Percentiles rank a stretch among this genome's conserved stretches.
Evolutionary conservation across 2,888 invertebrate genomes (phyloP).

Genomic region (Drosophila mercatorum): DNA sequence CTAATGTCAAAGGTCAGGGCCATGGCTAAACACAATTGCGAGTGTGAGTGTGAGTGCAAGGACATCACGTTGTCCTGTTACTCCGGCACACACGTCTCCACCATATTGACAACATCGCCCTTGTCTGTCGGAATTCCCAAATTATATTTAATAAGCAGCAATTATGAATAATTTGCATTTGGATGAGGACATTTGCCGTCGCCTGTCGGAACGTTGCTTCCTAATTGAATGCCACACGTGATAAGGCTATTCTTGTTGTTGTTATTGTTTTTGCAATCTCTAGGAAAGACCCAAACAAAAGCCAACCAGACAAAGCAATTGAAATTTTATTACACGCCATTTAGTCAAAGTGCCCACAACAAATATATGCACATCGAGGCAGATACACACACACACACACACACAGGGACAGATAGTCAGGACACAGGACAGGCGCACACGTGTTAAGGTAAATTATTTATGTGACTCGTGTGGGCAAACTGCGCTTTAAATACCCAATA

Average conservation of each 20-base stretch:
- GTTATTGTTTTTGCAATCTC: not conserved
- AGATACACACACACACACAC: conserved; percentile 2
- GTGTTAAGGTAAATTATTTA: conserved; percentile 55
- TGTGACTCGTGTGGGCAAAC: conserved; percentile 45
- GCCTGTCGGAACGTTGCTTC: conserved; percentile 17
- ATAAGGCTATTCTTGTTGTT: conserved; percentile 14
- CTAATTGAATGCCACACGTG: conserved; percentile 53
- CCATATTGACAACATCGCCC: conserved; percentile 50
- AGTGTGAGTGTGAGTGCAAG: conserved; percentile 42
- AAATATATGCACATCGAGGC: conserved; percentile 6
- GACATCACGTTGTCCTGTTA: conserved; percentile 53
- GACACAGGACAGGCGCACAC: conserved; percentile 14
- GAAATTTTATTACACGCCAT: conserved; percentile 70
- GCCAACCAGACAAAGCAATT: conserved; percentile 66
- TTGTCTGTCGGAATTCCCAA: conserved; percentile 43
- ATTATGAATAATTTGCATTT: conserved; percentile 54
- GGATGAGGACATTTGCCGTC: conserved; percentile 7
- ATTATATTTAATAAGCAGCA: conserved; percentile 67
- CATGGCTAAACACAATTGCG: conserved; percentile 17
- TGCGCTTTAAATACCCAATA: conserved; percentile 33
- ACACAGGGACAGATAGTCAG: conserved; percentile 10
- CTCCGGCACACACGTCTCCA: conserved; percentile 11
- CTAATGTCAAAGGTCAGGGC: conserved; percentile 74
- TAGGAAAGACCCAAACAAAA: conserved; percentile 34
- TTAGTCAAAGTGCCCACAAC: conserved; percentile 58